Base-by-base conservation (phyloP, 2,797 vertebrate genomes). In the Neosilurus mollespiculum region DNA sequence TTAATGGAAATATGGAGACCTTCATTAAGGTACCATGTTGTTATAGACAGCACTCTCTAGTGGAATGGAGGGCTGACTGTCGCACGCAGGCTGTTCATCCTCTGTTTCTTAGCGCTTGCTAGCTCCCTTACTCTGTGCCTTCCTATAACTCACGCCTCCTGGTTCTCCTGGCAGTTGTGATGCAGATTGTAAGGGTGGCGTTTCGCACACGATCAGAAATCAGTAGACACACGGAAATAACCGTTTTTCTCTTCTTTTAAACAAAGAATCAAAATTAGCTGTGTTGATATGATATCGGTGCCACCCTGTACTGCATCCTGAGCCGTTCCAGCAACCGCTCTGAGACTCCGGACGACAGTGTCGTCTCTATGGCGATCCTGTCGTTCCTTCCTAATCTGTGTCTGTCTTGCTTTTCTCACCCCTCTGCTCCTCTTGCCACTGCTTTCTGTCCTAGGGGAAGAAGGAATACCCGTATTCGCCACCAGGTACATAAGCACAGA, bases 1-100 rank as follows among this genome's bases (percentile, higher is more conserved):
- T 99, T 99, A 99, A 98, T 81, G 97, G 98, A 95, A 96, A 99
- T 96, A 97, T 99, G 98, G 98, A 99, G 96, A 95, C 95, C 37
- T 99, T 99, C 95, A 99, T 99, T 95, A 94, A 99, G 98, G 98
- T 99, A 99, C 95, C 88, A 82, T 80, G 80, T 83, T 94, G 87
- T 94, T 91, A 91, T 58, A 88, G 88, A 73, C 64, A 87, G 91
- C 92, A 81, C 91, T 93, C 91, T 91, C 86, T 89, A 78, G 91
- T 92, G 93, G 92, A 91, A 85, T 90, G 89, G 87, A 92, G 91
- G 91, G 93, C 92, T 87, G 93, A 93, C 93, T 94, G 93, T 93
- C 89, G 92, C 93, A 92, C 87, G 70, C 79, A 90, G 90, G 90
- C 89, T 86, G 58, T 86, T 87, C 89, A 84, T 82, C 53, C 87